These are phyloP conservation scores for Trachelus troglodyta DNA, from an alignment of 2,888 invertebrate species.

Conservation along the genomic window DNA sequence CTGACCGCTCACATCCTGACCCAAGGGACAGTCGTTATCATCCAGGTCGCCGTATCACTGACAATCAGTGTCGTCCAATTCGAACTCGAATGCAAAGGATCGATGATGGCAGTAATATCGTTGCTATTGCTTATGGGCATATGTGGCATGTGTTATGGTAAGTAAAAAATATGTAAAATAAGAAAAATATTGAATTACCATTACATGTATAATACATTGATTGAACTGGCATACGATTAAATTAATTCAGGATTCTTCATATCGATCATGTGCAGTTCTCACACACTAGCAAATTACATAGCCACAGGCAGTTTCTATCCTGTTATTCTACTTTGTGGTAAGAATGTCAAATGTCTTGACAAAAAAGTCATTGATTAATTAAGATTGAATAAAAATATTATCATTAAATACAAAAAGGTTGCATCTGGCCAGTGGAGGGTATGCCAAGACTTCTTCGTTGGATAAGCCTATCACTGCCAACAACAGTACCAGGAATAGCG, in stretches of 20 bases:
- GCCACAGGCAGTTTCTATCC: conserved; percentile 92
- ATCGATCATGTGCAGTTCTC: conserved; percentile 82
- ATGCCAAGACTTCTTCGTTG: conserved; percentile 74
- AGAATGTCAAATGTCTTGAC: conserved; percentile 50
- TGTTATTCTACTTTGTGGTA: conserved; percentile 87
- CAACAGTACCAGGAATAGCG: conserved; percentile 83
- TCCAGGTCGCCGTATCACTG: conserved; percentile 77
- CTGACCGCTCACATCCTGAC: conserved; percentile 82
- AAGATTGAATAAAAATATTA: neutral
- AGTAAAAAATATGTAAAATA: conserved; percentile 15
- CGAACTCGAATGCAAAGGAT: conserved; percentile 74
- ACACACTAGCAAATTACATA: conserved; percentile 85
- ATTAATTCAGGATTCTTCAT: conserved; percentile 77
- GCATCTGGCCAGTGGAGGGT: conserved; percentile 79
- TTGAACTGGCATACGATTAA: conserved; percentile 7
- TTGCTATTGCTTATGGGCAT: conserved; percentile 80
- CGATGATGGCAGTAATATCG: conserved; percentile 71
- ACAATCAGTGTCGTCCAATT: conserved; percentile 73
- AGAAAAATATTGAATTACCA: conserved; percentile 2
- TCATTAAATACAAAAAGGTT: conserved; percentile 62
- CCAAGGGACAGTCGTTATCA: conserved; percentile 78
- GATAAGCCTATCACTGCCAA: conserved; percentile 77
- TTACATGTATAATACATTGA: neutral
- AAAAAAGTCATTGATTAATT: neutral
- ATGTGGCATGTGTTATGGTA: conserved; percentile 87